Evolutionary conservation across 1,140 invertebrate species (phyloP).

Genomic region (Penaeus indicus): DNA sequence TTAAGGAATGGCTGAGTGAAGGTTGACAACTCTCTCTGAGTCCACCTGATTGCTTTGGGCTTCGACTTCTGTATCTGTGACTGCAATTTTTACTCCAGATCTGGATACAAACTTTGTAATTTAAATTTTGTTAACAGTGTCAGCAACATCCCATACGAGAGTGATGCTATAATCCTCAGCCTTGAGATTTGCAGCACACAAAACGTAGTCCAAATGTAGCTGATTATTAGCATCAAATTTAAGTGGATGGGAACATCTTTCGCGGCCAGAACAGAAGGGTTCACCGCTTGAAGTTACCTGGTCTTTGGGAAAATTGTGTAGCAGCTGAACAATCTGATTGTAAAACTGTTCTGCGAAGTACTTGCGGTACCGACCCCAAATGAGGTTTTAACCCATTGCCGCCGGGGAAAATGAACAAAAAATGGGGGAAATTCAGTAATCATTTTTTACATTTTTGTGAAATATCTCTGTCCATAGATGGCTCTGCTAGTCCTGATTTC

Average conservation of each 20-base stretch:
- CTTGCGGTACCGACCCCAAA: too few relatives aligned
- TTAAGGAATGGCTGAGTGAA: constrained; percentile 65
- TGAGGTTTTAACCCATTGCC: too few relatives aligned
- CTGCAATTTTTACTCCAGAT: constrained; percentile 96
- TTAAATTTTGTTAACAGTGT: constrained; percentile 77
- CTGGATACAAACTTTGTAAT: constrained; percentile 92
- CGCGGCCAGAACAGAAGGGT: constrained; percentile 99
- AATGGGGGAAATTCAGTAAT: too few relatives aligned
- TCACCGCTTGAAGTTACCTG: constrained; percentile 92
- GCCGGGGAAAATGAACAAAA: too few relatives aligned
- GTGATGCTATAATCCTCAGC: constrained; percentile 91
- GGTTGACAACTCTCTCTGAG: constrained; percentile 61
- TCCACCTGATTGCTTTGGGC: constrained; percentile 64
- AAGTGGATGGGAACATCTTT: constrained; percentile 91
- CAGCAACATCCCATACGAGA: constrained; percentile 77
- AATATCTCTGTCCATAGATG: too few relatives aligned
- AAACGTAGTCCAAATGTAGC: constrained; percentile 92
- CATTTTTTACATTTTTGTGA: too few relatives aligned
- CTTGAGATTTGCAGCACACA: constrained; percentile 92
- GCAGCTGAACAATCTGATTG: constrained; percentile 95
- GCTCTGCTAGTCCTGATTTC: too few relatives aligned
- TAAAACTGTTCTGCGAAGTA: constrained; percentile 94
- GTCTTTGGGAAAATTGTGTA: constrained; percentile 97
- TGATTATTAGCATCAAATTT: constrained; percentile 78
- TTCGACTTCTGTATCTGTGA: constrained; percentile 93